Evolutionary conservation across 2,888 invertebrate genomes (phyloP), one percentile per base, ranked within the genome.

Genomic region (Cyaniris semiargus): DNA sequence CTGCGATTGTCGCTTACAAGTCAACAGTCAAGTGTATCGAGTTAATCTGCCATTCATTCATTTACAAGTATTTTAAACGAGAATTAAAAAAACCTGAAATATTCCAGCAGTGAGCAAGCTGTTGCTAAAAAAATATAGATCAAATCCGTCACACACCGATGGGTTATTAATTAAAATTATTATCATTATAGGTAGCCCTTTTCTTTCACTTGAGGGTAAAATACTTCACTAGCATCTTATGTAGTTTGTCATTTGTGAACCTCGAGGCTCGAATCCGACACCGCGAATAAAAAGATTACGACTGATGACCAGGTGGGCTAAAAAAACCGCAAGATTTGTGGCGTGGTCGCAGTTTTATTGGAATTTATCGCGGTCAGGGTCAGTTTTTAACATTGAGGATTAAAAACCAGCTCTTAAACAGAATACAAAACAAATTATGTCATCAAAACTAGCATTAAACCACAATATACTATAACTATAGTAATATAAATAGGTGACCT

Each of bases 331-430:
- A 66, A 66, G 5, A 38, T 71, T 38, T 38, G n/a, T 38, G 66
- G 31, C 66, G 38, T 21, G 71, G 38, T 71, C 71, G 38, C 34
- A 71, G 71, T 23, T 48, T 74, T 53, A 53, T 74, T 74, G 74
- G 53, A 53, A 53, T 27, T 44, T 23, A 72, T 74, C 18, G 48
- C 74, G 74, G 74, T 23, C 74, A 74, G 23, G 74, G 74, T 53
- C 53, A 74, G 27, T 8, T 53, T 27, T 23, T 53, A 53, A 74
- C 74, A 74, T 74, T 74, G 74, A 74, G 74, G 13, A 27, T 18
- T 74, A 74, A 53, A 53, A 53, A 74, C 23, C 74, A 74, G 74
- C 53, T 53, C 23, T 27, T 23, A 6, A 66, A 31, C 60, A 66
- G 60, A 66, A 66, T 13, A 66, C 60, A 48, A 74, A 53, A 74